These are phyloP conservation scores for Macrobrachium rosenbergii DNA, from an alignment of 1,140 invertebrate genomes.

Conservation along the genomic window DNA sequence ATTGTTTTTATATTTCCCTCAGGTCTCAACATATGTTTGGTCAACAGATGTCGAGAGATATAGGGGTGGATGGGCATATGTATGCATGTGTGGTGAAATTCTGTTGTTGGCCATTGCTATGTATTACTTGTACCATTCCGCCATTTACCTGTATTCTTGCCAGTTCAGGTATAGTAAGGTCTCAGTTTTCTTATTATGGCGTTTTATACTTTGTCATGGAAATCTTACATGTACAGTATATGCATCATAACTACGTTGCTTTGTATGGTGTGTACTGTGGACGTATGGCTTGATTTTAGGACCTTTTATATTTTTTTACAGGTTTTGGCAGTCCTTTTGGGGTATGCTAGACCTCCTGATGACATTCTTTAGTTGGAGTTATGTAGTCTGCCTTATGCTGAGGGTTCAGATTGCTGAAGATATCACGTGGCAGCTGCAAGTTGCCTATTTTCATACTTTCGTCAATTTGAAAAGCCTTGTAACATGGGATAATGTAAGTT, in stretches of 20 bases:
- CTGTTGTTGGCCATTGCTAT: constrained; percentile 25
- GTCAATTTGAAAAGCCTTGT: constrained; percentile 58
- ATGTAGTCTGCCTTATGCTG: constrained; percentile 63
- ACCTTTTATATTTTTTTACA: background rate
- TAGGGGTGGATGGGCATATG: background rate
- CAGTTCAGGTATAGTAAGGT: constrained; percentile 21
- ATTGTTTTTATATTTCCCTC: background rate
- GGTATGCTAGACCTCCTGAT: constrained; percentile 51
- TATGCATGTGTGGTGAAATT: constrained; percentile 21
- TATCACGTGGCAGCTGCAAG: constrained; percentile 58
- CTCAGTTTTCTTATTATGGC: background rate
- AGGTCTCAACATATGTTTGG: constrained; percentile 8
- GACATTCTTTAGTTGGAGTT: constrained; percentile 53
- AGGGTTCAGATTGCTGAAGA: constrained; percentile 63
- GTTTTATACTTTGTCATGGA: too few species aligned
- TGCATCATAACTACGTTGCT: too few species aligned
- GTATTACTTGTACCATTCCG: constrained; percentile 18
- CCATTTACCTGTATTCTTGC: constrained; percentile 50
- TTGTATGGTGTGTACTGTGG: too few species aligned
- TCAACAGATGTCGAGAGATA: constrained; percentile 54
- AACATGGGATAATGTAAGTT: constrained; percentile 58
- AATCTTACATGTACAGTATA: too few species aligned
- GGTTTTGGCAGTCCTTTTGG: constrained; percentile 60
- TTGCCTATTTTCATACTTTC: constrained; percentile 61
- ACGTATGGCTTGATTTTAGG: too few species aligned